Base-by-base conservation (phyloP, 2,888 invertebrate species). In the Chrysina gloriosa region DNA sequence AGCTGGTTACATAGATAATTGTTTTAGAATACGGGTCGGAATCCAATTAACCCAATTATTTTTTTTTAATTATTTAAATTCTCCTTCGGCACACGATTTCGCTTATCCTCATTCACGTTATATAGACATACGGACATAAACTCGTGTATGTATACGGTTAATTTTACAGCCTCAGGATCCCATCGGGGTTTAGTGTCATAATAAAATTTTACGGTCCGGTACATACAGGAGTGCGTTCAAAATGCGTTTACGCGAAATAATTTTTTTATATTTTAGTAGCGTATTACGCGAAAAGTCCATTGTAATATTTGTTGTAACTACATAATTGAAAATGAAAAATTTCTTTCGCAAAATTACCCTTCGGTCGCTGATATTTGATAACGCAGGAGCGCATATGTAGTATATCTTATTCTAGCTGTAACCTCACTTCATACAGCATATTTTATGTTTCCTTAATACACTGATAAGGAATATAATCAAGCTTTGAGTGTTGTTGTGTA, bases 1-100 rank as follows among this genome's bases (percentile, higher is more conserved):
- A 11, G 14, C 16, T 50, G 16, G 50, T 34, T 7, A 2, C 9
- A 34, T 7, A 11, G 23, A 19, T 58, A 29, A 58, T 23, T 58
- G 7, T 11, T 23, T 58, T 27, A 25, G 25, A 58, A 42, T 19
- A 42, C 39, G 25, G 50, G 27, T 14, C 39, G 23, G 9, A 25
- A 39, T 14, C 39, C 39, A 42, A 42, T 58, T 58, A 58, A 58
- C 58, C 42, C 58, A 58, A 42, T 58, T 58, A 58, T 39, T 58
- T 27, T 36, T n/a, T 58, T 58, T 39, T 42, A 42, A 58, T 58
- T 58, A 58, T 58, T 58, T 58, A 36, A 39, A 58, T 58, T 39
- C 14, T 58, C 39, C 39, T 58, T 23, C 39, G 5, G 19, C 25
- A n/a, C 25, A 39, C 25, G 14, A 23, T 39, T 39, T 14, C 19